A percentile compares a stretch with the other conserved stretches of the same genome.
Evolutionary conservation across 2,797 vertebrate species (phyloP).

Genomic region (Rhinoraja longicauda): DNA sequence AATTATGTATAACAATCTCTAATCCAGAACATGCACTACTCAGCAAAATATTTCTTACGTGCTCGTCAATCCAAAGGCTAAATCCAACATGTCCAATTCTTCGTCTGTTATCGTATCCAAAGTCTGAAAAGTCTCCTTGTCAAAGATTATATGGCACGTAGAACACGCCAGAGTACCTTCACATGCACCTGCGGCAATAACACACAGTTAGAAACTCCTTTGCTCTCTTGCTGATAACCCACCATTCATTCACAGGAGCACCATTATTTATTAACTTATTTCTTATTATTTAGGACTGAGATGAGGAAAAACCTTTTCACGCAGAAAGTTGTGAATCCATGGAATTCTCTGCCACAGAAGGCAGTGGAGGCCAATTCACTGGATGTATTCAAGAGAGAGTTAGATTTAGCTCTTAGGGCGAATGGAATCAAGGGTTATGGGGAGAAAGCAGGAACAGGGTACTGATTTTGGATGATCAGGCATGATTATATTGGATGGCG

Average conservation of each 20-base stretch:
- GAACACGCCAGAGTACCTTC: conserved; percentile 64
- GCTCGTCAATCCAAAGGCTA: conserved; percentile 61
- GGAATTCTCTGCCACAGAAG: too few relatives aligned
- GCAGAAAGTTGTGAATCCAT: too few relatives aligned
- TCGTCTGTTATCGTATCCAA: conserved; percentile 56
- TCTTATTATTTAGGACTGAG: too few relatives aligned
- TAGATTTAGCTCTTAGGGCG: too few relatives aligned
- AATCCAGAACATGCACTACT: background rate
- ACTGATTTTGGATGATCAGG: too few relatives aligned
- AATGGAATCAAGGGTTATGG: too few relatives aligned
- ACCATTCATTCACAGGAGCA: background rate
- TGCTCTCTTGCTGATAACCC: background rate
- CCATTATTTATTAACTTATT: too few relatives aligned
- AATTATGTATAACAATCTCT: background rate
- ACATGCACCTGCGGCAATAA: conserved; percentile 54
- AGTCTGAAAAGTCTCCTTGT: conserved; percentile 54
- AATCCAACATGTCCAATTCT: conserved; percentile 67
- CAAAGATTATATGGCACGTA: conserved; percentile 67
- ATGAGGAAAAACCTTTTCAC: too few relatives aligned
- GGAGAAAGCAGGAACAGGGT: too few relatives aligned
- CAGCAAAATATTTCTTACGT: conserved; percentile 51
- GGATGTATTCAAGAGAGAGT: too few relatives aligned
- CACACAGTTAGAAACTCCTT: background rate
- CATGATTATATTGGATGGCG: too few relatives aligned
- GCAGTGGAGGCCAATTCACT: too few relatives aligned